Conservation (phyloP, 2,113 vertebrate species). For the Macaca fascicularis region DNA sequence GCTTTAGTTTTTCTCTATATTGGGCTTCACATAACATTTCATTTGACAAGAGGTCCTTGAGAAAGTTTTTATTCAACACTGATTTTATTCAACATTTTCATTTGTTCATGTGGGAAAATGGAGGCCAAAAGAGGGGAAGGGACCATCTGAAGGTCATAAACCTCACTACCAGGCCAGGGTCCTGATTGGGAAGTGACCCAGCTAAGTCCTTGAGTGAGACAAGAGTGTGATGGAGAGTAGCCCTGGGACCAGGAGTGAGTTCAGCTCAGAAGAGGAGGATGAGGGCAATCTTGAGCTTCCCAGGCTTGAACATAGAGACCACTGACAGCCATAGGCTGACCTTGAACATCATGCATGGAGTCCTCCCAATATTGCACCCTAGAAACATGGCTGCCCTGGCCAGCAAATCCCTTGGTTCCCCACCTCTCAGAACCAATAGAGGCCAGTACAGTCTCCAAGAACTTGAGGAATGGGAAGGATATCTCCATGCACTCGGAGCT, state of each 20-base stretch:
- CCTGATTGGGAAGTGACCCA: not conserved
- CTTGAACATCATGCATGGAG: not conserved
- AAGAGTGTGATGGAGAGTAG: not conserved
- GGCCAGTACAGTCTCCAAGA: not conserved
- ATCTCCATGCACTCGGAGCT: not conserved
- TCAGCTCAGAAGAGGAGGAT: not conserved
- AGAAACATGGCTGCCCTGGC: not conserved
- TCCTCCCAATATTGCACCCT: not conserved
- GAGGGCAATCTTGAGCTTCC: not conserved
- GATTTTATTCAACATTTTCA: not conserved
- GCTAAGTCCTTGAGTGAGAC: not conserved
- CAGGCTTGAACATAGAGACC: not conserved
- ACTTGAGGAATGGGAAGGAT: not conserved
- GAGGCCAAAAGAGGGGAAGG: not conserved
- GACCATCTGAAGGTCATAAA: not conserved
- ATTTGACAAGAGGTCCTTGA: not conserved
- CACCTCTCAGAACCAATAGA: not conserved
- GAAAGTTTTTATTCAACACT: not conserved
- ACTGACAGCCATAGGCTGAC: not conserved
- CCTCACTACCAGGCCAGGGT: not conserved
- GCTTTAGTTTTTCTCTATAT: not conserved
- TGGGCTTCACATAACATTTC: not conserved
- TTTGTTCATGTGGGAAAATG: not conserved
- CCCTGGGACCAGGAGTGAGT: not conserved
- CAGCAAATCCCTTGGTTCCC: not conserved